Base-by-base conservation (phyloP, 2,113 vertebrate species). In the Acanthisitta chloris region DNA sequence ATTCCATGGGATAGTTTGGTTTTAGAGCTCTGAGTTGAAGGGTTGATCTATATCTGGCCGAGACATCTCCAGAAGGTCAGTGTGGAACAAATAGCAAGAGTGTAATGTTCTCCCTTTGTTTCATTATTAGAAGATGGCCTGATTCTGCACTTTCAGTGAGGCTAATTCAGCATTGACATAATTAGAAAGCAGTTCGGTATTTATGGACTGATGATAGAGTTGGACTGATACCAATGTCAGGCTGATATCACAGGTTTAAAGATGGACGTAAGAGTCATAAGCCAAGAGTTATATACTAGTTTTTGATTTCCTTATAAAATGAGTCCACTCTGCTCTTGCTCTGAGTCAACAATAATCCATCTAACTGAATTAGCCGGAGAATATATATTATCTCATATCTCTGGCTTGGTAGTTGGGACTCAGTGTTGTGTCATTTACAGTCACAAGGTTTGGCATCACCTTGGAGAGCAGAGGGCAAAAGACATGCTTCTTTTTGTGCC, bases 121-220 rank as follows among this genome's bases (percentile, higher is more conserved):
- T 92, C 52, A 10, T 66, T 91, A 64, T 58, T 65, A 48, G 25
- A 45, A 74, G 49, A n/a, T 49, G 28, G 19, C 23, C 81, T 77
- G 70, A 91, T 96, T 87, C 52, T 94, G 86, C 73, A 76, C 81
- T 91, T 91, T 79, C 51, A 71, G 46, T 66, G 69, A 84, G 73
- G 91, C 24, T 49, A 66, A 71, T 74, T 87, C 0, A 0, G 25
- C 81, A 76, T 1, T 70, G 62, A 61, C 33, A 65, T 92, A 89
- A 89, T 58, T 96, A 77, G 82, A 40, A 33, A 77, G 17, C 34
- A 67, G 28, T 36, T 90, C 57, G 59, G 31, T 31, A 93, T 96
- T 91, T 79, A 94, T 52, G 48, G 78, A 73, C 36, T 77, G 70
- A 80, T 89, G 71, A 87, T 52, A 52, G 81, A 87, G n/a, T 12